These are phyloP conservation scores for Vicugna pacos DNA, from an alignment of 2,113 vertebrate species.

Conservation along the genomic window DNA sequence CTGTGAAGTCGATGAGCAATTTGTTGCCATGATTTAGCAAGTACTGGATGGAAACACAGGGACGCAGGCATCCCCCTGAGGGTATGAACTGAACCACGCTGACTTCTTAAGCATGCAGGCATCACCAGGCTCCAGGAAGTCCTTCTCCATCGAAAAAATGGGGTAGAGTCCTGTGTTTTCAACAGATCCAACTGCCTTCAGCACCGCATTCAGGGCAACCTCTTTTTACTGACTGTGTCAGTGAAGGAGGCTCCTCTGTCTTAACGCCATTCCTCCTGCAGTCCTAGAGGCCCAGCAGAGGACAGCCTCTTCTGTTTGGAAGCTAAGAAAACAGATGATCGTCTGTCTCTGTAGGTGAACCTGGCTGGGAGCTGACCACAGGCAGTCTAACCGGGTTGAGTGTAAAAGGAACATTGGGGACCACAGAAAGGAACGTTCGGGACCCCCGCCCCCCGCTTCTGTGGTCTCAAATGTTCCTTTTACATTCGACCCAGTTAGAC, in stretches of 20 bases:
- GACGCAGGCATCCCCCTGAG: too few relatives aligned
- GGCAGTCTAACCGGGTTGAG: too few relatives aligned
- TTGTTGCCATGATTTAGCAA: not conserved
- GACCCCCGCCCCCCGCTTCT: too few relatives aligned
- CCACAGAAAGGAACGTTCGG: too few relatives aligned
- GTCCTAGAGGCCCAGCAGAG: not conserved
- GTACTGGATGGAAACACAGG: not conserved
- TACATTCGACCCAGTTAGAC: too few relatives aligned
- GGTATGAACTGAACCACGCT: not conserved
- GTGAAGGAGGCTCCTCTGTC: not conserved
- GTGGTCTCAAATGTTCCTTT: too few relatives aligned
- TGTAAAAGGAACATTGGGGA: not conserved
- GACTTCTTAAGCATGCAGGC: not conserved
- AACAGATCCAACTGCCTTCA: not conserved
- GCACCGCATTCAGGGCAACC: not conserved
- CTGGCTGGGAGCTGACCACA: not conserved
- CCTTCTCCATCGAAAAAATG: not conserved
- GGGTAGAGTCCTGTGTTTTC: not conserved
- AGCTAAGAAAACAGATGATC: not conserved
- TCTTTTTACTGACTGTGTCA: not conserved
- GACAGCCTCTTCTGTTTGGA: not conserved
- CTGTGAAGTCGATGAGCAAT: not conserved
- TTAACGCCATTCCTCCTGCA: accelerated
- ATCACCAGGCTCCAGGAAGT: not conserved
- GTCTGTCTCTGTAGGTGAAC: not conserved